Base-by-base conservation (phyloP, 2,797 vertebrate species). In the Dendrocincla fuliginosa region DNA sequence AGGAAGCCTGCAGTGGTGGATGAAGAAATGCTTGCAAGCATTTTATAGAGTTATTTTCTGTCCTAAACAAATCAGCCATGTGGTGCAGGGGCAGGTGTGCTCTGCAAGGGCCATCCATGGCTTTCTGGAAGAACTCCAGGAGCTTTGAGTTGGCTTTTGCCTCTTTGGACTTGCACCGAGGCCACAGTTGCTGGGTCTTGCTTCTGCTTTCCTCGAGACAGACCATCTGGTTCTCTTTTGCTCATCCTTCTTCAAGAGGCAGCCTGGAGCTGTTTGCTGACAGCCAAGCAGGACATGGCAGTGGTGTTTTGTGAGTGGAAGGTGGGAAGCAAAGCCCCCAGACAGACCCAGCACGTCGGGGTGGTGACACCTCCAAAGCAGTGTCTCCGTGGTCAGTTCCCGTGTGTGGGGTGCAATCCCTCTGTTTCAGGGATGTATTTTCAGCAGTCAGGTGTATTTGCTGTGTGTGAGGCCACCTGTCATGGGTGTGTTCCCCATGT, bases 321-420 rank as follows among this genome's bases (percentile, higher is more conserved):
- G 33, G 32, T 1, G 8, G 14, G 41, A 49, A 69, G 23, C 1
- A 0, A 14, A 11, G 6, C 16, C 37, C 37, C 3, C 13, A 41
- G 23, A 4, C 3, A 12, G 42, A 18, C 2, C 8, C 17, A 39
- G 7, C 67, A 0, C 2, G 0, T 22, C 0, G 0, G 59, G 60
- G 9, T 5, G 0, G 20, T 46, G 60, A 17, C 33, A 9, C 0
- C 32, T 15, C 81, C 74, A 13, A 4, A 11, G 13, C 46, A 5
- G 8, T 1, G 11, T 3, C 77, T 33, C 7, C 7, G 35, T 4
- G 52, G 9, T 14, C 49, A 4, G 11, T 16, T 19, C 65, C 81
- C 6, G 0, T 0, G 1, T n/a, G 63, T 65, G 24, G 78, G 35
- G 32, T 5, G n/a, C 74, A 47, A 63, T 57, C 39, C 12, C 44